These are phyloP conservation scores for Bhutanitis thaidina DNA, from an alignment of 2,888 invertebrate species.

Conservation along the genomic window DNA sequence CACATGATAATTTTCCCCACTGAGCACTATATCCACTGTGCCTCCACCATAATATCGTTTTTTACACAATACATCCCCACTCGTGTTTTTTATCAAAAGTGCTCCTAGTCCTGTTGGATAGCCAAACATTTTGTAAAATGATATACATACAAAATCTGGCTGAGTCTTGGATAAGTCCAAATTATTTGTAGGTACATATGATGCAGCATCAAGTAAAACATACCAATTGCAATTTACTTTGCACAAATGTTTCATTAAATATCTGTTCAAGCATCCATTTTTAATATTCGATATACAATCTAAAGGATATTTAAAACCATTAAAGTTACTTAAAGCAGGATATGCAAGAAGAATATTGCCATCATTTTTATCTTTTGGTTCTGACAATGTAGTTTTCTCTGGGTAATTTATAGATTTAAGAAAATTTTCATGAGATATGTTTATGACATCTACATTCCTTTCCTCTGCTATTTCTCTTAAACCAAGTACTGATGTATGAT, in stretches of 20 bases:
- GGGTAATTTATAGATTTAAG: conserved; percentile 48
- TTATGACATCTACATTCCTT: conserved; percentile 76
- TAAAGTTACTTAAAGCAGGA: conserved; percentile 97
- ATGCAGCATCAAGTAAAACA: conserved; percentile 92
- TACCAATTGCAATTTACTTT: conserved; percentile 81
- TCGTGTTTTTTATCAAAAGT: conserved; percentile 86
- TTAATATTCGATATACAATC: conserved; percentile 83
- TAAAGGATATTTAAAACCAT: conserved; percentile 93
- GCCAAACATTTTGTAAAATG: conserved; percentile 98
- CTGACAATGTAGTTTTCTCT: conserved; percentile 17
- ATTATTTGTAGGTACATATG: conserved; percentile 86
- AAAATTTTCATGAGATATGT: conserved; percentile 81
- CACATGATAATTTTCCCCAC: conserved; percentile 84
- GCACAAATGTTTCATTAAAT: conserved; percentile 53
- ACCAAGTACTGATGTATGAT: conserved; percentile 97
- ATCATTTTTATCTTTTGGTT: conserved; percentile 34
- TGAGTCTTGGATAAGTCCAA: conserved; percentile 85
- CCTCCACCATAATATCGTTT: conserved; percentile 96
- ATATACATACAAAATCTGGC: conserved; percentile 94
- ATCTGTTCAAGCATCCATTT: conserved; percentile 75
- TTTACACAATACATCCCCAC: conserved; percentile 77
- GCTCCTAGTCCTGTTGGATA: conserved; percentile 98
- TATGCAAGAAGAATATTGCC: conserved; percentile 85
- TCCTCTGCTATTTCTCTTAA: conserved; percentile 87
- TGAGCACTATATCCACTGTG: conserved; percentile 91